Evolutionary conservation across 2,113 vertebrate genomes (phyloP), one percentile per base, ranked within the genome.

Genomic region (Zosterops japonicus): DNA sequence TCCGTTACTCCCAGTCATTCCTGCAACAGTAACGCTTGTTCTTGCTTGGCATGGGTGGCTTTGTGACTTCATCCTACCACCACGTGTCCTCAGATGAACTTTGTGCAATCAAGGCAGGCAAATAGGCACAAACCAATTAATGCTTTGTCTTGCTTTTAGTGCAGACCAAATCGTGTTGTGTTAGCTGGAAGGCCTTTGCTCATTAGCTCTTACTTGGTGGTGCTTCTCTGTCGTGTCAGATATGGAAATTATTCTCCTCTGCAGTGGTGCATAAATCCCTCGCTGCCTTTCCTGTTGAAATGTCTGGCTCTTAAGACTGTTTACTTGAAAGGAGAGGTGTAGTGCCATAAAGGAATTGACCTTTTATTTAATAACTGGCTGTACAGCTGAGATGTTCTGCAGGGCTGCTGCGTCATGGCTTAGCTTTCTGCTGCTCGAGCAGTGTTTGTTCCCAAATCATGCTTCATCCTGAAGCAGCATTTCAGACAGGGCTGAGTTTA

Each of bases 11-110:
- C 31, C 52, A 5, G 27, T 49, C 42, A 3, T 85, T 80, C 61
- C 57, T 83, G 82, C 41, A 41, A 0, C 5, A 46, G 68, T 74
- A 86, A 42, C 0, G 0, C 23, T 24, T n/a, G 52, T 93, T 93
- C 49, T 1, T 3, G 76, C 35, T 49, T 91, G 63, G 79, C 59
- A 19, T 6, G 41, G n/a, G 46, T 88, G 63, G 49, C 88, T 93
- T 86, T 7, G 0, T 92, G 79, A 52, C 80, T 83, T 92, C 83
- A 63, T 81, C 49, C 49, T 87, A 89, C 64, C 57, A 5, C 67
- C 4, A 4, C 29, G 19, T 68, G 81, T 89, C 94, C 95, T 94
- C 74, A 33, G 53, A 9, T 92, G 93, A 95, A 95, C 96, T 92
- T 69, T 21, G 55, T 74, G 89, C 87, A 82, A 7, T 39, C 74